Evolutionary conservation across 1,140 invertebrate species (phyloP).

Genomic region (Coptotermes formosanus): DNA sequence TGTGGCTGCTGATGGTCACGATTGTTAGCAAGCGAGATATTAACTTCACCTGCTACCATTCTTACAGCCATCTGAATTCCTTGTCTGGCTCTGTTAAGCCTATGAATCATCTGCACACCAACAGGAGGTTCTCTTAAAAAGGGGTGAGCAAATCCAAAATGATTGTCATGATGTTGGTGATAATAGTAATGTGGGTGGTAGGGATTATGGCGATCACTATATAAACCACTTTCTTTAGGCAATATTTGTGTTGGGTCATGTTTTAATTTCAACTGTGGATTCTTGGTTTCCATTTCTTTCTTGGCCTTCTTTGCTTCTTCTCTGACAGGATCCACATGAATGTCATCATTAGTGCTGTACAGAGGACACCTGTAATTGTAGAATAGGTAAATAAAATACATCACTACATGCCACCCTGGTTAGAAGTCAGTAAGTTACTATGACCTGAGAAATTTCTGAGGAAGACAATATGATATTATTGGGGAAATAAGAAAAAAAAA

Average conservation of each 20-base stretch:
- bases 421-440: too few relatives aligned
- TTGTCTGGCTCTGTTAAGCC: too few relatives aligned
- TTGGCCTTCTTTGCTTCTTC: slow-evolving; percentile 46
- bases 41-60: not conserved
- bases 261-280: slow-evolving; percentile 42
- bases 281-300: slow-evolving; percentile 41
- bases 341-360: slow-evolving; percentile 41
- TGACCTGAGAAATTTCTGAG: too few relatives aligned
- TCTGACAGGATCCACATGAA: slow-evolving; percentile 50
- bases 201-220: not conserved
- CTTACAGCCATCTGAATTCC: not conserved
- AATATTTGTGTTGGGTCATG: slow-evolving; percentile 25
- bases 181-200: not conserved
- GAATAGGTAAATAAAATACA: too few relatives aligned
- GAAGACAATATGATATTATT: too few relatives aligned
- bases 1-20: not conserved
- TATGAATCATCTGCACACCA: not conserved
- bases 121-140: not conserved
- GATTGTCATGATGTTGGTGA: not conserved
- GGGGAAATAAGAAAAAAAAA: too few relatives aligned
- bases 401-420: too few relatives aligned
- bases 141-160: not conserved
- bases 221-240: not conserved
- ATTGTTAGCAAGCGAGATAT: not conserved
- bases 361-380: slow-evolving; percentile 43